Conservation (phyloP, 2,888 invertebrate species). For the Chloromyia formosa region DNA sequence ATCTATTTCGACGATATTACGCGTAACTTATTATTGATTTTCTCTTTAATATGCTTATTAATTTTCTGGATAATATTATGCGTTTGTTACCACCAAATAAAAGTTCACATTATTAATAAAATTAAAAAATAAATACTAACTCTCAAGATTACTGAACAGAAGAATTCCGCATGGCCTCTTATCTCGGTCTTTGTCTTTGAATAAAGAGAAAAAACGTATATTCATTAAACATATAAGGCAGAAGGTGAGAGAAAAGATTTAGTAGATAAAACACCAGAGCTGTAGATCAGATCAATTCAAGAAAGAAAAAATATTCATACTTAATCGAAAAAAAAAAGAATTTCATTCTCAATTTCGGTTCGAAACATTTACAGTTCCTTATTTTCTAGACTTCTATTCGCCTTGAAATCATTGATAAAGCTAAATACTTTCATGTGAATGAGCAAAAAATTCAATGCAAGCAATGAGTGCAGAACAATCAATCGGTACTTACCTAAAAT, state of each 20-base stretch:
- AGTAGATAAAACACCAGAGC: conserved; percentile 12
- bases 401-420: not conserved
- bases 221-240: conserved; percentile 26
- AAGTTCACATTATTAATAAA: conserved; percentile 4
- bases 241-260: conserved; percentile 6
- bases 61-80: too few species aligned
- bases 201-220: conserved; percentile 45
- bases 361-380: conserved; percentile 48
- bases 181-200: conserved; percentile 51
- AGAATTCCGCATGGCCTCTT: conserved; percentile 45
- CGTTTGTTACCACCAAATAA: not conserved
- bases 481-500: conserved; percentile 60
- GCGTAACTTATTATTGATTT: too few species aligned
- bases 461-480: not conserved
- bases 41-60: too few species aligned
- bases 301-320: not conserved
- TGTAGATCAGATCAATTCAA: not conserved
- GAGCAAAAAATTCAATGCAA: not conserved
- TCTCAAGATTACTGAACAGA: conserved; percentile 42
- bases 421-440: not conserved
- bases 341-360: conserved; percentile 29
- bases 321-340: not conserved
- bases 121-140: conserved; percentile 42
- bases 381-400: not conserved
- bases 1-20: too few species aligned